A percentile compares a stretch with the other conserved stretches of the same genome.
phyloP scores from a whole-genome alignment of 2,888 invertebrate species.

The Ganaspis brasiliensis region DNA sequence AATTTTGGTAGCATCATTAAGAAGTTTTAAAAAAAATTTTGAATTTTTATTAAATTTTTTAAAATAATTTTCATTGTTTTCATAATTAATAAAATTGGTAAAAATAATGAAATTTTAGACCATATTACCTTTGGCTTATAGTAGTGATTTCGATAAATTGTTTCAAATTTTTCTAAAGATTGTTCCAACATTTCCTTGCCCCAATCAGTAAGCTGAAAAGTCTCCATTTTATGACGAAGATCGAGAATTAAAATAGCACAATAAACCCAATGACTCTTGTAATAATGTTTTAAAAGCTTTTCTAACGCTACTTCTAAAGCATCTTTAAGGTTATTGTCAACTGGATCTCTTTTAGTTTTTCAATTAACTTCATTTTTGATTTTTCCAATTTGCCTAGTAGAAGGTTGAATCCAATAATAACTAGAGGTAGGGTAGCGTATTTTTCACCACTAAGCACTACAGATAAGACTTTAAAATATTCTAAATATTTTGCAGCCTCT shows the following conservation, averaged over 20 bases:
- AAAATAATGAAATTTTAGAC: too few relatives aligned
- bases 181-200: too few relatives aligned
- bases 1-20: too few relatives aligned
- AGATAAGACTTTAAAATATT: not conserved
- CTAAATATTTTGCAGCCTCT: not conserved
- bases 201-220: too few relatives aligned
- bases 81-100: too few relatives aligned
- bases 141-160: not conserved
- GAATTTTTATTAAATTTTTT: too few relatives aligned
- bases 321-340: not conserved
- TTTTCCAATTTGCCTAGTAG: not conserved
- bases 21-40: too few relatives aligned
- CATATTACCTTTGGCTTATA: not conserved
- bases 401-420: conserved; percentile 13
- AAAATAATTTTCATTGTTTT: too few relatives aligned
- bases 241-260: not conserved
- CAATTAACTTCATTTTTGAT: not conserved
- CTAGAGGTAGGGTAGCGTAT: not conserved
- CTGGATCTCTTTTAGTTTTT: not conserved
- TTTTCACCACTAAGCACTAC: not conserved
- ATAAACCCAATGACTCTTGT: not conserved
- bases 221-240: not conserved
- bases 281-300: conserved; percentile 8
- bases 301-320: not conserved
- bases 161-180: too few relatives aligned